phyloP scores from a whole-genome alignment of 1,140 invertebrate species.

The Dendrolimus kikuchii region DNA sequence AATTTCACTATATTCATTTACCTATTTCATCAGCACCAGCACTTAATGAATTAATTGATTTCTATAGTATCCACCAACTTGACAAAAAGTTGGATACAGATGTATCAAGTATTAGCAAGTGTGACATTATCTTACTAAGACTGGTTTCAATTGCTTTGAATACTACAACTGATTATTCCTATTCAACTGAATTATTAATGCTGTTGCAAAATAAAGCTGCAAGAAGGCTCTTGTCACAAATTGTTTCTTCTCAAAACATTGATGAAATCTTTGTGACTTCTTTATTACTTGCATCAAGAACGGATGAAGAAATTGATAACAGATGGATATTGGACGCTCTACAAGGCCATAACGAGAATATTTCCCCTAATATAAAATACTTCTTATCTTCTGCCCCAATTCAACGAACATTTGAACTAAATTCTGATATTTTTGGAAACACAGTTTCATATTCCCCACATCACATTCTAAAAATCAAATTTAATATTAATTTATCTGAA shows the following conservation, averaged over 20 bases:
- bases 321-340: conserved; percentile 43
- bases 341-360: conserved; percentile 41
- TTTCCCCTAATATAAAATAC: conserved; percentile 31
- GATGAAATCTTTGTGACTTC: conserved; percentile 49
- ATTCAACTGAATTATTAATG: not conserved
- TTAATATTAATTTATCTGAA: conserved; percentile 57
- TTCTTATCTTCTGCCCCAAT: conserved; percentile 40
- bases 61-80: conserved; percentile 26
- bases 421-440: conserved; percentile 30
- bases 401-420: conserved; percentile 38
- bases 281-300: conserved; percentile 40
- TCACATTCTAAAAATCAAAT: conserved; percentile 51
- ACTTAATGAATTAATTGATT: conserved; percentile 51
- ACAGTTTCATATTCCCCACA: conserved; percentile 45
- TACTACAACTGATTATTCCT: not conserved
- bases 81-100: conserved; percentile 15
- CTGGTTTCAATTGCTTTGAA: conserved; percentile 39
- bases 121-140: conserved; percentile 12
- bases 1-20: conserved; percentile 60
- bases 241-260: conserved; percentile 40
- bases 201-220: conserved; percentile 23
- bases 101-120: conserved; percentile 11
- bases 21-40: conserved; percentile 49
- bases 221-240: conserved; percentile 41
- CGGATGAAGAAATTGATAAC: conserved; percentile 17